Percentiles rank a stretch among this genome's conserved stretches.
Evolutionary conservation across 2,113 vertebrate genomes (phyloP).

Genomic region (Procapra przewalskii): DNA sequence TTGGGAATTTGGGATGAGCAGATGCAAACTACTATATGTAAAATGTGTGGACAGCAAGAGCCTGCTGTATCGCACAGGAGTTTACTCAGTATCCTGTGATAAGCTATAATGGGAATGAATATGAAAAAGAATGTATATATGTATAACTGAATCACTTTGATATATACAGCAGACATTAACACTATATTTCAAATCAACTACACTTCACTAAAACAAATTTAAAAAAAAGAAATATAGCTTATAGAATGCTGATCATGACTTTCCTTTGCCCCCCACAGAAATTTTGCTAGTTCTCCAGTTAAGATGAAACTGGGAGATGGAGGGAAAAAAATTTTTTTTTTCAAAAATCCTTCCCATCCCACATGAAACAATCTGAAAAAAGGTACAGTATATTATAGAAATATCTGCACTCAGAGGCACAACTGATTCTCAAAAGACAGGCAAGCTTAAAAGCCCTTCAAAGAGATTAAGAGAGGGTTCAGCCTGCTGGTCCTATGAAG

Average conservation of each 20-base stretch:
- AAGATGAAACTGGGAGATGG: neutral
- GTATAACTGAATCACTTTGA: neutral
- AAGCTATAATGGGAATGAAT: neutral
- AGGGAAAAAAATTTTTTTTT: too few relatives aligned
- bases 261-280: neutral
- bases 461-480: neutral
- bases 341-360: neutral
- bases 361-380: neutral
- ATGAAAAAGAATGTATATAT: neutral
- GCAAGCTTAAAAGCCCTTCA: neutral
- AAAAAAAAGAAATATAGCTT: neutral
- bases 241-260: neutral
- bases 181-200: neutral
- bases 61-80: neutral
- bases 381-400: neutral
- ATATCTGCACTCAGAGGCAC: neutral
- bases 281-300: neutral
- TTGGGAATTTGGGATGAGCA: neutral
- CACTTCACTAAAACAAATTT: neutral
- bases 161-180: neutral
- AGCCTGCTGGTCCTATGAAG: neutral
- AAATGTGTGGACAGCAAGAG: neutral
- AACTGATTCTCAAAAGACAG: neutral
- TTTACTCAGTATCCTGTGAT: neutral
- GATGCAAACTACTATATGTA: neutral